Base-by-base conservation (phyloP, 1,140 invertebrate species). In the Bombus difficillimus region DNA sequence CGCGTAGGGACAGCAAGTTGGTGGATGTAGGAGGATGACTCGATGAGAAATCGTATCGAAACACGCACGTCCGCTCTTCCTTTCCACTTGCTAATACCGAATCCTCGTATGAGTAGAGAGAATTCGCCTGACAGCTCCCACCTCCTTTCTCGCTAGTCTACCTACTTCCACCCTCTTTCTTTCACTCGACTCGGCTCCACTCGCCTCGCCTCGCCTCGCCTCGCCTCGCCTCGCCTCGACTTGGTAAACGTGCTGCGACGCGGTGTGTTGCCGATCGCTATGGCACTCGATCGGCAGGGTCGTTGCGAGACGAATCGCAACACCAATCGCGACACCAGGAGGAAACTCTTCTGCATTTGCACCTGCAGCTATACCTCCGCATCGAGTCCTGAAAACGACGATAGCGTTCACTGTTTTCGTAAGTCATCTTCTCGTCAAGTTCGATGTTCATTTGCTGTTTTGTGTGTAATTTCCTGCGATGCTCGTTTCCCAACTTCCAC, bases 41-140 rank as follows among this genome's bases (percentile, higher is more conserved):
- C 12, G 34, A 86, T 81, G 85, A 86, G 66, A 73, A 89, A 89
- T 89, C 57, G 72, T 41, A 47, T 47, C 72, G 62, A 15, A 72
- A 69, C 88, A 89, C 87, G 88, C 88, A 89, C 75, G 64, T 77
- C 72, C 73, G 69, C 43, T 81, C 64, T 73, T 78, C 78, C 57
- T 88, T 68, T 72, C 39, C 73, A 34, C 53, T 68, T 32, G 41
- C 57, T 81, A 78, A 47, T 73, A 57, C 53, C 39, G 18, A 62
- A 28, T 69, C 2, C 15, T 41, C 28, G 57, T 64, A 47, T 9
- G n/a, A 25, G 4, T 34, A 72, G 43, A 79, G 59, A 39, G 53
- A 77, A 81, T 85, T 76, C 43, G 43, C 57, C 76, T 34, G 59
- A 68, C 53, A 39, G 41, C 25, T 39, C 74, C 74, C 75, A 69